Evolutionary conservation across 2,113 vertebrate genomes (phyloP), one percentile per base, ranked within the genome.

Genomic region (Macheiramphus alcinus): DNA sequence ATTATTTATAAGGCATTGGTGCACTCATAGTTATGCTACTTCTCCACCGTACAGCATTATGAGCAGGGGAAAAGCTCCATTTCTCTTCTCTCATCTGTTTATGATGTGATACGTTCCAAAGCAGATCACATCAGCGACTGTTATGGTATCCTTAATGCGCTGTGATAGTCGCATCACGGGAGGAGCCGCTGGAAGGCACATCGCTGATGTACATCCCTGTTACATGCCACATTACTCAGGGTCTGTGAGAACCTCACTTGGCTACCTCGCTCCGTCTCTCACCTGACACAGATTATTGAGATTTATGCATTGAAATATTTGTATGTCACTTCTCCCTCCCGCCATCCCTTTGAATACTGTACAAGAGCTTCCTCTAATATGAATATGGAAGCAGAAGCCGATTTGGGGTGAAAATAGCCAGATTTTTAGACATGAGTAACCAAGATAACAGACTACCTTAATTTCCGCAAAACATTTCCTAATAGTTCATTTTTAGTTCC

Each of bases 41-140:
- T 43, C 79, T 63, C 70, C 70, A 4, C 76, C 84, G 66, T 7
- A 14, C 66, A 68, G 94, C 26, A 7, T 62, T 62, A 42, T 0
- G 3, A 81, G 93, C 40, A 4, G 73, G 80, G 86, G 92, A 34
- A 9, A 87, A 81, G 94, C 93, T 92, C 93, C 94, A 32, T 96
- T 93, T 96, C 96, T 94, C 92, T 90, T 38, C 58, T 71, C 63
- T 50, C 8, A 14, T 55, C 48, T 95, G 95, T 97, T 96, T 96
- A 86, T 68, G 87, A 40, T 62, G 86, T n/a, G 72, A 81, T 87
- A 25, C 43, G 86, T 97, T 96, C 94, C 96, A 81, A 59, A 90
- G 97, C 96, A 36, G 31, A 81, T 91, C 94, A 36, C 93, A 61
- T 81, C 98, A 91, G 95, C 66, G 42, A 61, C 86, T 86, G 91